These are phyloP conservation scores for Zelleria hepariella DNA, from an alignment of 2,888 invertebrate species.

Conservation along the genomic window DNA sequence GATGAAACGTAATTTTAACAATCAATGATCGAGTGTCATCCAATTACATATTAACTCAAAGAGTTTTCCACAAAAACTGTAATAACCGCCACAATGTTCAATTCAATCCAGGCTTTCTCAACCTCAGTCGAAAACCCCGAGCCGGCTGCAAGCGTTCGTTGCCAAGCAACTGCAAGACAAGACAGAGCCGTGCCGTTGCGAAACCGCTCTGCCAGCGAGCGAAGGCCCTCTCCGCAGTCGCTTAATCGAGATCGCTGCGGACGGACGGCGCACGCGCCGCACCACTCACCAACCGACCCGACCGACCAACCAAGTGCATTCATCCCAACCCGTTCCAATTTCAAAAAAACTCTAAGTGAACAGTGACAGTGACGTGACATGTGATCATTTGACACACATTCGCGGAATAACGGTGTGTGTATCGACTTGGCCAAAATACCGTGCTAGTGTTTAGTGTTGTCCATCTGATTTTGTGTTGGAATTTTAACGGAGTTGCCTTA, in stretches of 20 bases:
- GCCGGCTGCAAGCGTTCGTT: slow-evolving; percentile 25
- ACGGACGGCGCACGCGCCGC: slow-evolving; percentile 38
- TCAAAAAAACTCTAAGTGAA: slow-evolving; percentile 19
- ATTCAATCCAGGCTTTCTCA: not conserved
- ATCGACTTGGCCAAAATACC: slow-evolving; percentile 63
- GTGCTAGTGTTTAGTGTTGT: slow-evolving; percentile 61
- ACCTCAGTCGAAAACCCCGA: not conserved
- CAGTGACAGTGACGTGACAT: slow-evolving; percentile 7
- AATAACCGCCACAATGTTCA: not conserved
- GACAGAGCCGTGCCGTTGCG: slow-evolving; percentile 49
- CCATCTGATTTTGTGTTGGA: slow-evolving; percentile 48
- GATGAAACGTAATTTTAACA: too few relatives aligned
- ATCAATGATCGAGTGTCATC: too few relatives aligned
- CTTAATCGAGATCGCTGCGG: slow-evolving; percentile 51
- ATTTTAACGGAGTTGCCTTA: slow-evolving; percentile 68
- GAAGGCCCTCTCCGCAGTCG: slow-evolving; percentile 54
- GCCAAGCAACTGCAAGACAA: slow-evolving; percentile 68
- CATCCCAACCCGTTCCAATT: slow-evolving; percentile 24
- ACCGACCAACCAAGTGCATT: slow-evolving; percentile 27
- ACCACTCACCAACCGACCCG: slow-evolving; percentile 22
- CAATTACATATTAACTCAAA: not conserved
- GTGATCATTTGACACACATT: slow-evolving; percentile 52
- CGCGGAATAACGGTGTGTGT: slow-evolving; percentile 62
- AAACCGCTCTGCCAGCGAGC: slow-evolving; percentile 48
- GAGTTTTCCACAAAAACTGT: not conserved